These are phyloP conservation scores for Hylia prasina DNA, from an alignment of 2,113 vertebrate species.

Conservation along the genomic window DNA sequence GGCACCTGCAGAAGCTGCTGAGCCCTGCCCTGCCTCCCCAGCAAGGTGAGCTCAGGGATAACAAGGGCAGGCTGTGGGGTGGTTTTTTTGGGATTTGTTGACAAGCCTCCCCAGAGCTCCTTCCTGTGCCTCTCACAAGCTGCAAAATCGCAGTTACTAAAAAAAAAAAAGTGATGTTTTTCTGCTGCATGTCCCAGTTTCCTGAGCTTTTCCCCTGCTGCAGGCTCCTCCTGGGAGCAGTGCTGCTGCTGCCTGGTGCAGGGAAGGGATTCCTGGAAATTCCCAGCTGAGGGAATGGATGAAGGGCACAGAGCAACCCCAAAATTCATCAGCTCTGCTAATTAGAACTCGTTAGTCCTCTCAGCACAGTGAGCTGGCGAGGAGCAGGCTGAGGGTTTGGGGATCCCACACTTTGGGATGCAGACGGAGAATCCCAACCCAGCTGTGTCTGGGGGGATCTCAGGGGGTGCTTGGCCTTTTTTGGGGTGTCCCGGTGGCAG, in stretches of 20 bases:
- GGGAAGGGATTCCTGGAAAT: not conserved
- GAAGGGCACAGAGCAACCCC: not conserved
- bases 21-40: not conserved
- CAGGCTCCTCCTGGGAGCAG: not conserved
- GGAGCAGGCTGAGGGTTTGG: not conserved
- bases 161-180: not conserved
- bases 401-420: not conserved
- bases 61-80: not conserved
- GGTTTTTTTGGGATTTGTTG: not conserved
- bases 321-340: not conserved
- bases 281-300: not conserved
- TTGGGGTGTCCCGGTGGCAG: not conserved
- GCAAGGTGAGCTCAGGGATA: not conserved
- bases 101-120: not conserved
- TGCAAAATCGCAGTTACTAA: not conserved
- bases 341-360: not conserved
- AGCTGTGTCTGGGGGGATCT: not conserved
- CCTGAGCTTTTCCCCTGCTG: not conserved
- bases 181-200: not conserved
- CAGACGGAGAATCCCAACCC: not conserved
- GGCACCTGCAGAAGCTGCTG: not conserved
- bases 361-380: accelerated
- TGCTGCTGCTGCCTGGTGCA: not conserved
- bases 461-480: too few species aligned
- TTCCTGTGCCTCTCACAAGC: not conserved